These are phyloP conservation scores for Centropyge bicolor DNA, from an alignment of 2,797 vertebrate species.

Conservation along the genomic window DNA sequence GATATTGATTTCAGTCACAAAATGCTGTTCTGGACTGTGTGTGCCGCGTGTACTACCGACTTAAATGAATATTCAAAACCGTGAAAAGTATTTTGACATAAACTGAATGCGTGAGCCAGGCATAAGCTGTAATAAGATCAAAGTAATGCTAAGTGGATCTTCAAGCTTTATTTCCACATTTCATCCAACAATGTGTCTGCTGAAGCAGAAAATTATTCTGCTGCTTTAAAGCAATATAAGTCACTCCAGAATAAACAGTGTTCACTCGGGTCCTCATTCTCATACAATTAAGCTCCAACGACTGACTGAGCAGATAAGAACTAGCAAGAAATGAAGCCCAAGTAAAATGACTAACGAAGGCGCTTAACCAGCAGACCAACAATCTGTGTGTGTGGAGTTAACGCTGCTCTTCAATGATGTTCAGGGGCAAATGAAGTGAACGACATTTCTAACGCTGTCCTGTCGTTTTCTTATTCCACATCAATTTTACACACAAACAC, in stretches of 20 bases:
- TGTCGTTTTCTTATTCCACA: conserved; percentile 27
- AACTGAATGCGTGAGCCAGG: conserved; percentile 77
- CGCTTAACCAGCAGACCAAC: conserved; percentile 50
- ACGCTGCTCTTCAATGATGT: conserved; percentile 33
- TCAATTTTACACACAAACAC: conserved; percentile 42
- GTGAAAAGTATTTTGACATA: conserved; percentile 81
- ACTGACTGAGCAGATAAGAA: conserved; percentile 78
- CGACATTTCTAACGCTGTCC: conserved; percentile 39
- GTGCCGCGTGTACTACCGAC: conserved; percentile 51
- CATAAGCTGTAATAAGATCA: conserved; percentile 86
- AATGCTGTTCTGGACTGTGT: conserved; percentile 25
- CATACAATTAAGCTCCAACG: conserved; percentile 73
- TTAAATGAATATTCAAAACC: conserved; percentile 81
- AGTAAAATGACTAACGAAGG: conserved; percentile 60
- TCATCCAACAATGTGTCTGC: conserved; percentile 82
- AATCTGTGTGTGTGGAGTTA: conserved; percentile 29
- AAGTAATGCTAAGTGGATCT: conserved; percentile 87
- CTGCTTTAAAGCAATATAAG: conserved; percentile 83
- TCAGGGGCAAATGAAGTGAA: conserved; percentile 28
- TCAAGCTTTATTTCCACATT: conserved; percentile 82
- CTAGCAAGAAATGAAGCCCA: conserved; percentile 54
- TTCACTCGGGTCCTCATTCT: conserved; percentile 60
- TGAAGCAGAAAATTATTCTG: conserved; percentile 82
- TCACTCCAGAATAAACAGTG: conserved; percentile 80
- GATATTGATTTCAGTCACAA: conserved; percentile 62